Percentiles rank a stretch among this genome's conserved stretches.
phyloP scores from a whole-genome alignment of 2,113 vertebrate species.

The Alces alces region DNA sequence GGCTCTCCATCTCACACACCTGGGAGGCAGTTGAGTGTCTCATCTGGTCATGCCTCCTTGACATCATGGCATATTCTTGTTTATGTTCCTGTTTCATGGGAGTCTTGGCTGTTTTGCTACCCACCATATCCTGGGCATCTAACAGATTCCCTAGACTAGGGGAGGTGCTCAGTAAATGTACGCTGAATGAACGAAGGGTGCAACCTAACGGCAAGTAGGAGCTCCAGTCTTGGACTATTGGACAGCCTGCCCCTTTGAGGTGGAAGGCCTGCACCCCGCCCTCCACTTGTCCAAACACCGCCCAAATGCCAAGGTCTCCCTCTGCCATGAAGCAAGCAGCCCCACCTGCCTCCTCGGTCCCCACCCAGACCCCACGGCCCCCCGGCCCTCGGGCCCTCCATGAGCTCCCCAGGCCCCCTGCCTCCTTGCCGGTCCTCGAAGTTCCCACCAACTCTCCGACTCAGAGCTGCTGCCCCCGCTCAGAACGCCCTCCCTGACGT shows the following conservation, averaged over 20 bases:
- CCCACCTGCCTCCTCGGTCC: neutral
- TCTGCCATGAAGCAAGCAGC: neutral
- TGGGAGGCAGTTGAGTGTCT: neutral
- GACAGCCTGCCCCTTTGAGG: neutral
- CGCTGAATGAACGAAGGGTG: neutral
- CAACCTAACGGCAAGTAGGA: neutral
- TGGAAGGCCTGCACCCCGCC: neutral
- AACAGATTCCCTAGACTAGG: neutral
- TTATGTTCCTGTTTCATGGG: neutral
- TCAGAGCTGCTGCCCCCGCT: neutral
- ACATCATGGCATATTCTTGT: neutral
- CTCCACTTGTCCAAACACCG: neutral
- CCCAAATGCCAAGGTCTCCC: neutral
- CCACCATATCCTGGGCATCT: neutral
- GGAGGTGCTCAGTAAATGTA: rapidly evolving
- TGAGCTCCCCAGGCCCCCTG: rapidly evolving
- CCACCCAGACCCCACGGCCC: neutral
- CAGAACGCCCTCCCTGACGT: too few species aligned
- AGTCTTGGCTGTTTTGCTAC: neutral
- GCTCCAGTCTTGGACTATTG: neutral
- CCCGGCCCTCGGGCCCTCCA: rapidly evolving
- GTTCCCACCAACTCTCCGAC: too few species aligned
- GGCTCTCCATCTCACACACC: neutral
- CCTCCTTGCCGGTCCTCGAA: neutral
- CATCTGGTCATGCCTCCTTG: neutral